Conservation (phyloP, 2,888 invertebrate species). For the Caenorhabditis macrosperma region DNA sequence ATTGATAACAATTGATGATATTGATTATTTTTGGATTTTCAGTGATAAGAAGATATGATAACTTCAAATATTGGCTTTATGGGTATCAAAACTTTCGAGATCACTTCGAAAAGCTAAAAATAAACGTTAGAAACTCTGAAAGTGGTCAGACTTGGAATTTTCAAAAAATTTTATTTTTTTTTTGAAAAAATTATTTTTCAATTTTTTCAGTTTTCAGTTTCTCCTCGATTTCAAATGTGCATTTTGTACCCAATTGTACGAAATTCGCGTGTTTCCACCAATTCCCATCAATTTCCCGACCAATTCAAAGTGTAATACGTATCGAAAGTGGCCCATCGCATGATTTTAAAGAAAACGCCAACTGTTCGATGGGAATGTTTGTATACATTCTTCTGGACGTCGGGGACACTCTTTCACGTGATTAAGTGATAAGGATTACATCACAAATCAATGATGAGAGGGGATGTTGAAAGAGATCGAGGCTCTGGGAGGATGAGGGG, state of each 20-base stretch:
- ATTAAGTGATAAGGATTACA: neutral
- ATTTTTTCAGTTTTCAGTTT: neutral
- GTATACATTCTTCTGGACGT: neutral
- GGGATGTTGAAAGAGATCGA: neutral
- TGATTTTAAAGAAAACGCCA: conserved; percentile 2
- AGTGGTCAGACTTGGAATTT: neutral
- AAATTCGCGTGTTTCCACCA: neutral
- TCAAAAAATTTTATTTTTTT: neutral
- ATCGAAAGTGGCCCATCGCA: neutral
- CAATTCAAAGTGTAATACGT: neutral
- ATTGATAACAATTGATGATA: no score
- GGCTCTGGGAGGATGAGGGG: neutral
- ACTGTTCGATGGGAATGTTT: neutral
- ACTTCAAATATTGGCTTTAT: neutral
- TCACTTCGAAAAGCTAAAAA: neutral
- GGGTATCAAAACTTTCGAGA: neutral
- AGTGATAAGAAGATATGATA: neutral
- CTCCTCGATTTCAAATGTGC: neutral
- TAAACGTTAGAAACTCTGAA: no score
- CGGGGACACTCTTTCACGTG: no score
- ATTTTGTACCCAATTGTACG: neutral
- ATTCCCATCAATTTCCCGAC: neutral
- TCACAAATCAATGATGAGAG: neutral
- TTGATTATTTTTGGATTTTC: no score
- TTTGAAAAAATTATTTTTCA: neutral